Evolutionary conservation across 2,888 invertebrate species (phyloP), one percentile per base, ranked within the genome.

Genomic region (Agrochola lychnidis): DNA sequence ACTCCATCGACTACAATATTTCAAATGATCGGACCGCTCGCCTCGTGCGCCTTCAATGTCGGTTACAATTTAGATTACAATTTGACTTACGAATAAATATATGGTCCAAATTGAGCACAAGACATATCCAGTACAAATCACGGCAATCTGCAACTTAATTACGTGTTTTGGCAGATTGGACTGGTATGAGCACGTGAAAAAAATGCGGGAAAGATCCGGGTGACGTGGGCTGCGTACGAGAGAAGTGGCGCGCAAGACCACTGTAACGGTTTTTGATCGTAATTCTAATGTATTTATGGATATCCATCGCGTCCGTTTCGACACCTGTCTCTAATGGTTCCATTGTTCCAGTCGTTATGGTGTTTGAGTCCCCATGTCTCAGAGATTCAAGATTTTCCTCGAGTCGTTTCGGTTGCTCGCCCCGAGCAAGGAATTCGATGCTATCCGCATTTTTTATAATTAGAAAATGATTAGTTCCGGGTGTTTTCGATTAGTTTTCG

Each of bases 381-480:
- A 80, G 73, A 75, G 75, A 86, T 87, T 89, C 85, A 83, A 87
- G 85, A 91, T 91, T 90, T 89, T 86, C 89, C 87, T 90, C 87
- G 84, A 87, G 87, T 85, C 88, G 90, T 88, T 89, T 89, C 90
- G 89, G 89, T 89, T 87, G 88, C 90, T 84, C 88, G 89, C 83
- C 81, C 86, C 81, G 84, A 88, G 83, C 84, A 90, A 91, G 90
- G 91, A 92, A 92, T 94, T 86, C 85, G 90, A 93, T 90, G 92
- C 87, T 91, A 92, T 93, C 91, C 91, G 90, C 89, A 91, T 93
- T 95, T 94, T 95, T 93, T 93, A 91, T 94, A 94, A 94, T 95
- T 94, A 94, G 89, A 94, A 94, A 94, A 94, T 92, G 93, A 96
- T 96, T 96, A 90, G 96, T 95, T 96, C 93, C 95, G 95, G 95